phyloP scores from a whole-genome alignment of 2,797 vertebrate genomes.

The Muscicapa comitata region DNA sequence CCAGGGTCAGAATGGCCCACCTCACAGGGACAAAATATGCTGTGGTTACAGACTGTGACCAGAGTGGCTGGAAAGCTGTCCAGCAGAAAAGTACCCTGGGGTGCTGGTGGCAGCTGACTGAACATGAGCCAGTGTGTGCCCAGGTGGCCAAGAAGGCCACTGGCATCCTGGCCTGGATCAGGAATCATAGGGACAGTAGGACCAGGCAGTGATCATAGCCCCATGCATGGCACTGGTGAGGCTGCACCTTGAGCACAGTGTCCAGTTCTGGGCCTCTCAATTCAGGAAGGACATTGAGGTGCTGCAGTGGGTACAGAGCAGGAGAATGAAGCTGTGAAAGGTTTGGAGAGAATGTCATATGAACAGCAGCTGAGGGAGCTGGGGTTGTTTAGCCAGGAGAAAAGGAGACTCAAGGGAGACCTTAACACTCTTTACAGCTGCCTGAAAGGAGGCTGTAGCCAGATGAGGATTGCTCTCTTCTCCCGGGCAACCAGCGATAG shows the following conservation, averaged over 20 bases:
- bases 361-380: neutral
- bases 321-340: neutral
- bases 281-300: no score
- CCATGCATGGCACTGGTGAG: fast-evolving
- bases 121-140: neutral
- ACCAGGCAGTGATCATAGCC: neutral
- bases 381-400: neutral
- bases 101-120: neutral
- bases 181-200: neutral
- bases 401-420: neutral
- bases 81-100: neutral
- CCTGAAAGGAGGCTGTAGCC: neutral
- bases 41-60: neutral
- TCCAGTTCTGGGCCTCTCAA: no score
- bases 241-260: fast-evolving
- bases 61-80: neutral
- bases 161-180: neutral
- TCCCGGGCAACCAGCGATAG: neutral
- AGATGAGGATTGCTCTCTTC: neutral
- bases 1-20: neutral
- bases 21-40: neutral
- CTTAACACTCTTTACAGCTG: neutral
- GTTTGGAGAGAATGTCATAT: neutral
- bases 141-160: neutral
- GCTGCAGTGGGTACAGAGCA: neutral